These are phyloP conservation scores for Melanotaenia maccullochi DNA, from an alignment of 2,797 vertebrate species.

Conservation along the genomic window DNA sequence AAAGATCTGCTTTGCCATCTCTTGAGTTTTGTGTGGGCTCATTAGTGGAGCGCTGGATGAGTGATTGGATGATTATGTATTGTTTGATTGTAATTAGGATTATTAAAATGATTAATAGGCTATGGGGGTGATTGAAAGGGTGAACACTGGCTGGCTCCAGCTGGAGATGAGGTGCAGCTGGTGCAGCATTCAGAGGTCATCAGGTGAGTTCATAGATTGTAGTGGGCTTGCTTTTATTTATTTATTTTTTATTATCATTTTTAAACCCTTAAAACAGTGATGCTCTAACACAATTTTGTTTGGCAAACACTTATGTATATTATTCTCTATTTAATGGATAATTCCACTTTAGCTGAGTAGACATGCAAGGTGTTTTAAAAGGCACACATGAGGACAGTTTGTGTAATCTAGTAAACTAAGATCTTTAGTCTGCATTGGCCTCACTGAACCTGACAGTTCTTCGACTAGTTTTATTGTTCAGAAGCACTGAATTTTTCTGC, in stretches of 20 bases:
- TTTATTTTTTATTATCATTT: background rate
- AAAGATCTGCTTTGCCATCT: conserved; percentile 38
- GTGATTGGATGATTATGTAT: conserved; percentile 65
- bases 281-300: background rate
- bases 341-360: background rate
- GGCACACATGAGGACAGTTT: background rate
- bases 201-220: background rate
- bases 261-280: background rate
- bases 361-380: background rate
- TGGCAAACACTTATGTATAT: background rate
- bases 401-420: background rate
- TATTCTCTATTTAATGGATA: background rate
- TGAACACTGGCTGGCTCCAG: conserved; percentile 29
- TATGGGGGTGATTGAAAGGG: conserved; percentile 46
- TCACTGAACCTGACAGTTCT: conserved; percentile 14
- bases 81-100: conserved; percentile 72
- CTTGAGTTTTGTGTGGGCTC: conserved; percentile 35
- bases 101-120: conserved; percentile 62
- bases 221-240: background rate
- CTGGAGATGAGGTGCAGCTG: conserved; percentile 48
- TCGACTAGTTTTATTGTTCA: conserved; percentile 18
- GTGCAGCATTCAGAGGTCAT: conserved; percentile 42
- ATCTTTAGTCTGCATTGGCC: background rate
- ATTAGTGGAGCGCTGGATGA: conserved; percentile 61
- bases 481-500: background rate